Conservation (phyloP, 2,797 vertebrate species). For the Epinephelus malabaricus region DNA sequence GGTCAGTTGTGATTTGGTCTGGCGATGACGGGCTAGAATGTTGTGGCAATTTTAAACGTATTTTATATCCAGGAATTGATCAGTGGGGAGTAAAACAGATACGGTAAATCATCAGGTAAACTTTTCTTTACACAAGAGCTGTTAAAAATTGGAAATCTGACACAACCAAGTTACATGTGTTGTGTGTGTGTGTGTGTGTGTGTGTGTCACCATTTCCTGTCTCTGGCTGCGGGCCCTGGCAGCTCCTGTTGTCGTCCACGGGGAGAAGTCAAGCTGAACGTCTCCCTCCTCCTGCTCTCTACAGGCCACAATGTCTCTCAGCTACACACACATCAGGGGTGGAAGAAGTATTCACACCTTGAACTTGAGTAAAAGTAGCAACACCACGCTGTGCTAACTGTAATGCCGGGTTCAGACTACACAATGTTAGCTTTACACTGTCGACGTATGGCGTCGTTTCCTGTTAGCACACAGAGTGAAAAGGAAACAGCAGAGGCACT, state of each 20-base stretch:
- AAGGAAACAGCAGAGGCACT: too few relatives aligned
- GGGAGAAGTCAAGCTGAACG: slow-evolving; percentile 34
- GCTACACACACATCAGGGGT: slow-evolving; percentile 32
- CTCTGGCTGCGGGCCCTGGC: background rate
- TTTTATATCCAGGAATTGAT: background rate
- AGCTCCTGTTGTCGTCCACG: slow-evolving; percentile 34
- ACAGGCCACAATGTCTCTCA: slow-evolving; percentile 41
- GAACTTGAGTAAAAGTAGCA: background rate
- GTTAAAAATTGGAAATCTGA: too few relatives aligned
- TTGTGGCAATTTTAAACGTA: background rate
- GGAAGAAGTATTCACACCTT: background rate
- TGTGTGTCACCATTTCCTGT: slow-evolving; percentile 47
- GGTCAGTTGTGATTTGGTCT: too few relatives aligned
- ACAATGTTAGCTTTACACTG: too few relatives aligned
- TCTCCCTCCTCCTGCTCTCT: slow-evolving; percentile 48
- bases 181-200: background rate
- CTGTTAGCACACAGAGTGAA: too few relatives aligned
- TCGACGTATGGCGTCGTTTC: too few relatives aligned
- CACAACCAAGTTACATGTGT: background rate
- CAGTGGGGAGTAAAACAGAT: background rate
- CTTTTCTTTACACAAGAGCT: too few relatives aligned
- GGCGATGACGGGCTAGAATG: too few relatives aligned
- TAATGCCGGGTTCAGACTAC: too few relatives aligned
- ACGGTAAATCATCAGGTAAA: too few relatives aligned
- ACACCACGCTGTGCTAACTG: background rate